These are phyloP conservation scores for Drosophila suzukii DNA, from an alignment of 1,140 invertebrate species.

Conservation along the genomic window DNA sequence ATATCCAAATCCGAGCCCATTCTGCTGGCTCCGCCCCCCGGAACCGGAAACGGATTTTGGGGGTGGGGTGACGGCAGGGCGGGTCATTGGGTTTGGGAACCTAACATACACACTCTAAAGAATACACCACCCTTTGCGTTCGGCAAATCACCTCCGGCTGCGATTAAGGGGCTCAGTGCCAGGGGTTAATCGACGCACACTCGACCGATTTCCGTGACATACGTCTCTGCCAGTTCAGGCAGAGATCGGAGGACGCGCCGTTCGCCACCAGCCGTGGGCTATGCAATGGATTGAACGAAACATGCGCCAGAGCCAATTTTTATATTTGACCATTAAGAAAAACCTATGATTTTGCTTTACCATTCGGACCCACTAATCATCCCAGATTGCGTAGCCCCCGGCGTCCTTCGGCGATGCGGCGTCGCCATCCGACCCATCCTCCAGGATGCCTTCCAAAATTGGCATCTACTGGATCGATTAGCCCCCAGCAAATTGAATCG, in stretches of 20 bases:
- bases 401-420: slow-evolving; percentile 8
- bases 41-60: not conserved
- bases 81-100: slow-evolving; percentile 14
- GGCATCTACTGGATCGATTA: slow-evolving; percentile 62
- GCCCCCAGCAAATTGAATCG: slow-evolving; percentile 67
- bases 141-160: slow-evolving; percentile 76
- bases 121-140: slow-evolving; percentile 48
- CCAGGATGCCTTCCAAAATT: slow-evolving; percentile 35
- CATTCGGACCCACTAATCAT: slow-evolving; percentile 34
- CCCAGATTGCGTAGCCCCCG: slow-evolving; percentile 58
- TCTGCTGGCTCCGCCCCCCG: slow-evolving; percentile 10
- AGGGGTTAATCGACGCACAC: slow-evolving; percentile 69
- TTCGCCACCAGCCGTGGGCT: slow-evolving; percentile 15
- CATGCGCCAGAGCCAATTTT: slow-evolving; percentile 61
- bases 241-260: slow-evolving; percentile 36
- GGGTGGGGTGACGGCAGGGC: slow-evolving; percentile 7
- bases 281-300: slow-evolving; percentile 61
- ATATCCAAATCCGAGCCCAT: slow-evolving; percentile 14
- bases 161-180: slow-evolving; percentile 81
- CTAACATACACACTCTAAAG: slow-evolving; percentile 12
- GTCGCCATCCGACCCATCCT: slow-evolving; percentile 37
- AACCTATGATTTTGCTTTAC: slow-evolving; percentile 47
- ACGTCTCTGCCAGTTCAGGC: slow-evolving; percentile 8
- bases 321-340: slow-evolving; percentile 35
- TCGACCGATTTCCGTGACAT: slow-evolving; percentile 69